Conservation (phyloP, 2,113 vertebrate species). For the Numida meleagris region DNA sequence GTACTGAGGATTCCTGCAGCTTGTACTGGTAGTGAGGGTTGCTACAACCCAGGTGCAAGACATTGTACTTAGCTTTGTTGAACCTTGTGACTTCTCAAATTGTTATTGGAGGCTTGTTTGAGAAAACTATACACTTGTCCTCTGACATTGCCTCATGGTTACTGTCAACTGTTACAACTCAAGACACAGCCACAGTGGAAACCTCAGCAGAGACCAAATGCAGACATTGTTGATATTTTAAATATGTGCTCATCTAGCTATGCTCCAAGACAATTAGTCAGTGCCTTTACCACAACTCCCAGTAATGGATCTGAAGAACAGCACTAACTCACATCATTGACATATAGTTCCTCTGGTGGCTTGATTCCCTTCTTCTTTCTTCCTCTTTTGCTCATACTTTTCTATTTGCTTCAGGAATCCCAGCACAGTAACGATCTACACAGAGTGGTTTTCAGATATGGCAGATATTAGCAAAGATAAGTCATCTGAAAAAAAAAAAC, state of each 20-base stretch:
- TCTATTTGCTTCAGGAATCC: not conserved
- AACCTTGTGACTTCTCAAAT: not conserved
- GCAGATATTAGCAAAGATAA: not conserved
- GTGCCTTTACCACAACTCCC: not conserved
- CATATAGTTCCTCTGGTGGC: not conserved
- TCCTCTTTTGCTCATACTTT: not conserved
- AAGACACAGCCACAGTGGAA: not conserved
- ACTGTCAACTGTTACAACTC: not conserved
- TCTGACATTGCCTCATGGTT: not conserved
- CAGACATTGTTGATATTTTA: not conserved
- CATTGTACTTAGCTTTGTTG: no score
- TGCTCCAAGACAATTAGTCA: not conserved
- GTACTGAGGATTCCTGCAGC: no score
- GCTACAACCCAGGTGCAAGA: no score
- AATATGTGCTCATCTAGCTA: rapidly evolving
- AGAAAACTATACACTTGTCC: not conserved
- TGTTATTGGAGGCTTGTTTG: not conserved
- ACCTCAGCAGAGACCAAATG: not conserved
- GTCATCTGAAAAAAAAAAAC: not conserved
- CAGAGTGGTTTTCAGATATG: not conserved
- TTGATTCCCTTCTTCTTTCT: not conserved
- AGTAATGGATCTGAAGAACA: not conserved
- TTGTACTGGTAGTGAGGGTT: no score
- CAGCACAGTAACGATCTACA: not conserved
- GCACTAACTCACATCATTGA: not conserved